These are phyloP conservation scores for Propithecus deckenii DNA, from an alignment of 2,797 vertebrate species.

Conservation along the genomic window DNA sequence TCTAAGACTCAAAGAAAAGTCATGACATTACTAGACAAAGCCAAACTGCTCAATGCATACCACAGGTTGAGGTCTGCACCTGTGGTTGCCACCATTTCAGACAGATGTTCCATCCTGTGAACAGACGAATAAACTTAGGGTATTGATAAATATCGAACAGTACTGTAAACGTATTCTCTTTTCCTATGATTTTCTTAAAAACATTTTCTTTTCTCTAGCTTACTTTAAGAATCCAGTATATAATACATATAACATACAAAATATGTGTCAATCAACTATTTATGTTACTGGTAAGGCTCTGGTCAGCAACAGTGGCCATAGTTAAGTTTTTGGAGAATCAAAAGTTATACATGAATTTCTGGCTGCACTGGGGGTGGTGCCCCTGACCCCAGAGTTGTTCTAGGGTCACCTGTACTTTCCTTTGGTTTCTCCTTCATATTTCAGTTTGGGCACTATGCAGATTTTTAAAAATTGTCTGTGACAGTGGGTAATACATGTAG, in stretches of 20 bases:
- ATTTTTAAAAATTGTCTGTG: not conserved
- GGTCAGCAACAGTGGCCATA: not conserved
- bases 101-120: not conserved
- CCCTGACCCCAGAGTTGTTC: not conserved
- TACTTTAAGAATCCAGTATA: not conserved
- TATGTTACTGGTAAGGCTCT: too few relatives aligned
- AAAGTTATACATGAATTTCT: not conserved
- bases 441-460: not conserved
- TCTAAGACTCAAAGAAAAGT: not conserved
- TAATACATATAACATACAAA: not conserved
- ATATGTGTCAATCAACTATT: not conserved
- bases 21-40: not conserved
- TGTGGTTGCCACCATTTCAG: not conserved
- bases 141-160: not conserved
- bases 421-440: not conserved
- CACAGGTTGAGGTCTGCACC: not conserved
- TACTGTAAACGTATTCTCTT: not conserved
- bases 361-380: not conserved
- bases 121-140: not conserved
- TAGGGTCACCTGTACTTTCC: not conserved
- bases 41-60: not conserved
- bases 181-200: not conserved
- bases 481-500: too few relatives aligned
- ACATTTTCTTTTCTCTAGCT: not conserved
- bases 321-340: not conserved